These are phyloP conservation scores for Orcinus orca DNA, from an alignment of 2,113 vertebrate genomes.

Conservation along the genomic window DNA sequence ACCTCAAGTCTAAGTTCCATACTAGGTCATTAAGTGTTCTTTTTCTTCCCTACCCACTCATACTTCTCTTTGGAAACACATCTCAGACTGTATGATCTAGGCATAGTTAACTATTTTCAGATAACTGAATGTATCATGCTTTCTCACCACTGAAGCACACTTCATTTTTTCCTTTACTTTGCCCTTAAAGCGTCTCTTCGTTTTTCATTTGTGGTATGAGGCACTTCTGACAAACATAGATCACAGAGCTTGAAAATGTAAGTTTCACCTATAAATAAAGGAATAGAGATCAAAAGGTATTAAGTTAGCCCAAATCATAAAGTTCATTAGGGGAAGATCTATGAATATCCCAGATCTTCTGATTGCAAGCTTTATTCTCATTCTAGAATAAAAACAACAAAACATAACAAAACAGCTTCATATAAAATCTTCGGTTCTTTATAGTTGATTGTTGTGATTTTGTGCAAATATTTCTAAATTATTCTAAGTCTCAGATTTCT, in stretches of 20 bases:
- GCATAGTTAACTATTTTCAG: neutral
- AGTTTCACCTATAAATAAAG: neutral
- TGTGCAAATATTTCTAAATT: neutral
- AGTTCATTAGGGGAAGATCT: neutral
- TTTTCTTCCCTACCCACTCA: neutral
- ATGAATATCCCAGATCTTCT: neutral
- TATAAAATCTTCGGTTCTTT: neutral
- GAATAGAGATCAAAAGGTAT: neutral
- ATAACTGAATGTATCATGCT: neutral
- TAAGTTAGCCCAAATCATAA: neutral
- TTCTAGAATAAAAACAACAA: neutral
- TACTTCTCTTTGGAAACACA: neutral
- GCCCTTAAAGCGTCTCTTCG: neutral
- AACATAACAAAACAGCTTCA: neutral
- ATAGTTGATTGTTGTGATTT: neutral
- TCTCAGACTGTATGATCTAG: neutral
- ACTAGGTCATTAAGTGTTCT: neutral
- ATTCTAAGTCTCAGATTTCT: neutral
- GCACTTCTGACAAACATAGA: neutral
- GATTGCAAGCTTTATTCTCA: neutral
- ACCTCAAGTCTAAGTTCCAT: neutral
- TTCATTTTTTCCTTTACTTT: neutral
- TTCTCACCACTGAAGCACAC: neutral
- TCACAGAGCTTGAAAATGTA: neutral
- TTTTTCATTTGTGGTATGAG: neutral